phyloP scores from a whole-genome alignment of 1,140 invertebrate species.

The Diorhabda elongata region DNA sequence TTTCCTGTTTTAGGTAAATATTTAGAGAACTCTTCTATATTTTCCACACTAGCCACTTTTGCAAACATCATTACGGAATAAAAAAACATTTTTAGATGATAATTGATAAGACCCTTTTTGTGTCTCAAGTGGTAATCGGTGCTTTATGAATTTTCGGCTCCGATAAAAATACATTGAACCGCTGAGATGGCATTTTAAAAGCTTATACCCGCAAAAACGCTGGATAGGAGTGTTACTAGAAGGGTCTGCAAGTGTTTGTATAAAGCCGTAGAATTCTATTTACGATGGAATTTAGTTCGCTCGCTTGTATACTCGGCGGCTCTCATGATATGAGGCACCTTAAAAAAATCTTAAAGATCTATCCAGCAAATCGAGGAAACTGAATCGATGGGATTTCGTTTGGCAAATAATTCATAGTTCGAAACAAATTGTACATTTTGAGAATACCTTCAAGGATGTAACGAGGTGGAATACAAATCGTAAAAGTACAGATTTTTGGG shows the following conservation, averaged over 20 bases:
- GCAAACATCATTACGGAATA: too few species aligned
- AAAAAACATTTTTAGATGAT: too few species aligned
- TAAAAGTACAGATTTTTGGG: too few species aligned
- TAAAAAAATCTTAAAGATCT: background rate
- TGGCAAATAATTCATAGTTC: background rate
- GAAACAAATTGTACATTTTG: background rate
- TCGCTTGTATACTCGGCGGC: background rate
- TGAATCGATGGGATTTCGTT: background rate
- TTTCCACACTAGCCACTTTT: too few species aligned
- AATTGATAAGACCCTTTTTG: too few species aligned
- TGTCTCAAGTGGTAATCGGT: too few species aligned
- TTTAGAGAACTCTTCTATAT: too few species aligned
- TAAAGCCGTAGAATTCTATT: background rate
- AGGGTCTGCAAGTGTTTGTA: constrained; percentile 1
- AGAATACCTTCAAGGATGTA: too few species aligned
- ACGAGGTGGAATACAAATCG: too few species aligned
- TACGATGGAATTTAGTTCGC: background rate
- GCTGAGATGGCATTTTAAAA: background rate
- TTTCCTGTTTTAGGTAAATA: too few species aligned
- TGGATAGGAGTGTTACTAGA: background rate
- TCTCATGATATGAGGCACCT: background rate
- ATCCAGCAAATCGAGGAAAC: background rate
- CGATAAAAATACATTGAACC: too few species aligned
- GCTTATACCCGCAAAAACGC: background rate
- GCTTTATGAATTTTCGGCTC: too few species aligned